A percentile compares a stretch with the other conserved stretches of the same genome.
These are phyloP conservation scores for Dromius quadrimaculatus DNA, from an alignment of 2,888 invertebrate species.

Conservation along the genomic window DNA sequence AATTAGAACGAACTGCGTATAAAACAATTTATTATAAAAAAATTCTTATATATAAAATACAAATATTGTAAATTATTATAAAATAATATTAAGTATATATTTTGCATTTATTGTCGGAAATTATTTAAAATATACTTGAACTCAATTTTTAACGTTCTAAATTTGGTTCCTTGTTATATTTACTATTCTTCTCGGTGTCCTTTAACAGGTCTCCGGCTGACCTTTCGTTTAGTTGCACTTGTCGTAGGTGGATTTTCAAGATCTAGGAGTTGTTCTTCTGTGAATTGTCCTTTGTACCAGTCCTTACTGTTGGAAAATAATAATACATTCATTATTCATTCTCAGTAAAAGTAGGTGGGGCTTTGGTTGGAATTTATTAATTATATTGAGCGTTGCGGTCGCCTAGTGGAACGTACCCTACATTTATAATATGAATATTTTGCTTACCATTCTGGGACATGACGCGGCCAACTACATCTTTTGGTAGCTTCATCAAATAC, in stretches of 20 bases:
- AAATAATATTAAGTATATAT: no score
- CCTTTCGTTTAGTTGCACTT: constrained; percentile 69
- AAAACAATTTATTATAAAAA: background rate
- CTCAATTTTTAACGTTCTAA: no score
- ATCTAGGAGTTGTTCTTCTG: constrained; percentile 82
- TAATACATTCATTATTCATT: background rate
- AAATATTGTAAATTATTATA: no score
- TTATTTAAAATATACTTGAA: no score
- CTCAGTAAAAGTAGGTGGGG: background rate
- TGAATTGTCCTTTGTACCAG: constrained; percentile 89
- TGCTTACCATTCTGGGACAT: constrained; percentile 88
- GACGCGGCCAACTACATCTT: constrained; percentile 88
- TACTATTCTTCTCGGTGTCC: no score
- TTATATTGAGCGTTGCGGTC: no score
- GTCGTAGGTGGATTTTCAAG: constrained; percentile 83
- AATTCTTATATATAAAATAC: constrained; percentile 2
- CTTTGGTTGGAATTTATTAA: background rate
- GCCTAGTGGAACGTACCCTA: background rate
- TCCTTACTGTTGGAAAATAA: constrained; percentile 75
- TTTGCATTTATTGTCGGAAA: no score
- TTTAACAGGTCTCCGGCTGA: constrained; percentile 64
- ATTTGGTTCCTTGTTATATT: no score
- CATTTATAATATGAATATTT: constrained; percentile 37
- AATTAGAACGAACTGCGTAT: background rate
- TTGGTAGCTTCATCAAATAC: constrained; percentile 86